These are phyloP conservation scores for Dicaeum eximium DNA, from an alignment of 2,113 vertebrate genomes.

Conservation along the genomic window DNA sequence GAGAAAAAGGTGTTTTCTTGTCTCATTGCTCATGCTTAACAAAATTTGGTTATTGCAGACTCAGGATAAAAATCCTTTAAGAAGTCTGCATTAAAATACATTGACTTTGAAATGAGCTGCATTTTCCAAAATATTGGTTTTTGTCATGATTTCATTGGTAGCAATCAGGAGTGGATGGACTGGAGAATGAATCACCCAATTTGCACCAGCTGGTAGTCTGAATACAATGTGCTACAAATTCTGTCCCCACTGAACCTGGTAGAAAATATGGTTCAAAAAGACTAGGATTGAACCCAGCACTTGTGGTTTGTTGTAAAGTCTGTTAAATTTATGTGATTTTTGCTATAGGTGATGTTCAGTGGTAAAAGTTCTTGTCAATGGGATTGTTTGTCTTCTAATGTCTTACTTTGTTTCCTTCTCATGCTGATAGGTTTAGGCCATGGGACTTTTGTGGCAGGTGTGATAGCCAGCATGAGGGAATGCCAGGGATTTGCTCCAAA, in stretches of 20 bases:
- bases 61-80: not conserved
- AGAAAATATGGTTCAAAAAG: not conserved
- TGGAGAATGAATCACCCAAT: not conserved
- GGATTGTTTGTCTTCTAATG: not conserved
- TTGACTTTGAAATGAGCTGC: not conserved
- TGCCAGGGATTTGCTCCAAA: conserved; percentile 98
- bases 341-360: not conserved
- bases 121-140: not conserved
- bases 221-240: not conserved
- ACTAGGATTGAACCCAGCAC: not conserved
- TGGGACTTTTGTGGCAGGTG: conserved; percentile 97
- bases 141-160: not conserved
- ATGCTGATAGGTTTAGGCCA: conserved; percentile 86
- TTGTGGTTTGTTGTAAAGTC: not conserved
- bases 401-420: not conserved
- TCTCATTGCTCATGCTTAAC: not conserved
- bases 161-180: not conserved
- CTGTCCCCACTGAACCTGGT: not conserved
- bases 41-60: not conserved
- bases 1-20: not conserved
- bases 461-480: conserved; percentile 98
- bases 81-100: not conserved
- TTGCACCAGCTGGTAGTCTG: not conserved
- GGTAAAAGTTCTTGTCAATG: not conserved
- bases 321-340: not conserved